Evolutionary conservation across 2,113 vertebrate species (phyloP).

Genomic region (Zosterops japonicus): DNA sequence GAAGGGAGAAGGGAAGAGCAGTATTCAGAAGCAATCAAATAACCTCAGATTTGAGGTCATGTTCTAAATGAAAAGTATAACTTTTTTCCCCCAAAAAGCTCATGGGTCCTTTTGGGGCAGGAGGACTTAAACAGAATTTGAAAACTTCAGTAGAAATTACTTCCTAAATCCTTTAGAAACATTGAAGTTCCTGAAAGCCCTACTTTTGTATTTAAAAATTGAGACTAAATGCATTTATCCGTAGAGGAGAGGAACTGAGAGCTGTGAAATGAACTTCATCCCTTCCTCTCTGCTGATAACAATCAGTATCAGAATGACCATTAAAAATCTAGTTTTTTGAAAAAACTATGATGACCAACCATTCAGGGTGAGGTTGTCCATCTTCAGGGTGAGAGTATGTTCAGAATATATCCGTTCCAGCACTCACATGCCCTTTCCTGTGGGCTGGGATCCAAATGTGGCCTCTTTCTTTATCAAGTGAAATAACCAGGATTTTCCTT

Average conservation of each 20-base stretch:
- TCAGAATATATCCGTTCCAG: neutral
- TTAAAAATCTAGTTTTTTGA: neutral
- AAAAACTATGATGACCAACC: accelerated
- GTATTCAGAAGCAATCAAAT: neutral
- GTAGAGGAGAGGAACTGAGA: neutral
- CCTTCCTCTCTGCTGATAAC: neutral
- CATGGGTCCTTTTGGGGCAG: neutral
- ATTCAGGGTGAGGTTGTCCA: accelerated
- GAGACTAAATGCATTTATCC: neutral
- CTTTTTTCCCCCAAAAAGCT: neutral
- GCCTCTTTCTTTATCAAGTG: neutral
- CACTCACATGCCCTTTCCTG: neutral
- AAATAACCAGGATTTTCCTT: neutral
- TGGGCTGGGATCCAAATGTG: accelerated
- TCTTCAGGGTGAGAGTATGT: neutral
- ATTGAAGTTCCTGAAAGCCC: neutral
- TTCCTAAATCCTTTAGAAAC: neutral
- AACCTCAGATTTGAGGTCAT: neutral
- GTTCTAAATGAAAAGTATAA: neutral
- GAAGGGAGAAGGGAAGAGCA: neutral
- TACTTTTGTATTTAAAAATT: neutral
- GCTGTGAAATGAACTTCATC: neutral
- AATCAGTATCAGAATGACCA: neutral
- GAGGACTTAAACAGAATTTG: neutral
- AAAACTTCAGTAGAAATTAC: neutral